These are phyloP conservation scores for Mastigias papua DNA, from an alignment of 30 jellyfish, hydroid and myxozoan species.

Conservation along the genomic window DNA sequence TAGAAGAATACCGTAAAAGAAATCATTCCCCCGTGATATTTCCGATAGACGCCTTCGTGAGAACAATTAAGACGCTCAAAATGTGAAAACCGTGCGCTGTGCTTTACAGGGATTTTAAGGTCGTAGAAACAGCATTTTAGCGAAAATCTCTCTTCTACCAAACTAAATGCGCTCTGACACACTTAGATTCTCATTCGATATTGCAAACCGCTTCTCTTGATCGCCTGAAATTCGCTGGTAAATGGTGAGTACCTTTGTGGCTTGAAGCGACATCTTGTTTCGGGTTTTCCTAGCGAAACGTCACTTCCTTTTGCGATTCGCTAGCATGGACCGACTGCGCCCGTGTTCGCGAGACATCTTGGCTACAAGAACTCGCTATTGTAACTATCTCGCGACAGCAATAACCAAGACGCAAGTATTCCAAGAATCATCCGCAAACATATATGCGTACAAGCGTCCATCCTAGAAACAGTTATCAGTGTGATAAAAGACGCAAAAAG, in stretches of 20 bases:
- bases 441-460: no score
- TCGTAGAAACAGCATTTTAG: slow-evolving; percentile 2
- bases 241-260: background rate
- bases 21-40: slow-evolving; percentile 29
- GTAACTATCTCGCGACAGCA: background rate
- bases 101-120: slow-evolving; percentile 1
- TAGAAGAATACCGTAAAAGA: slow-evolving; percentile 23
- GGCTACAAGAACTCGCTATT: background rate
- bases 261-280: slow-evolving; percentile 44
- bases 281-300: slow-evolving; percentile 34
- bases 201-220: background rate
- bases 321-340: background rate
- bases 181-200: background rate
- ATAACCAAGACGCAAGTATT: no score
- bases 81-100: slow-evolving; percentile 37
- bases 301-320: slow-evolving; percentile 51
- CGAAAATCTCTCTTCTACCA: background rate
- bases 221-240: background rate
- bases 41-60: slow-evolving; percentile 47
- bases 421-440: no score
- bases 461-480: no score
- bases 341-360: background rate
- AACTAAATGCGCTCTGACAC: background rate
- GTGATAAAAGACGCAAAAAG: no score
- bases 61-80: slow-evolving; percentile 63